phyloP scores from a whole-genome alignment of 1,140 invertebrate genomes.

The Leptinotarsa lineolata region DNA sequence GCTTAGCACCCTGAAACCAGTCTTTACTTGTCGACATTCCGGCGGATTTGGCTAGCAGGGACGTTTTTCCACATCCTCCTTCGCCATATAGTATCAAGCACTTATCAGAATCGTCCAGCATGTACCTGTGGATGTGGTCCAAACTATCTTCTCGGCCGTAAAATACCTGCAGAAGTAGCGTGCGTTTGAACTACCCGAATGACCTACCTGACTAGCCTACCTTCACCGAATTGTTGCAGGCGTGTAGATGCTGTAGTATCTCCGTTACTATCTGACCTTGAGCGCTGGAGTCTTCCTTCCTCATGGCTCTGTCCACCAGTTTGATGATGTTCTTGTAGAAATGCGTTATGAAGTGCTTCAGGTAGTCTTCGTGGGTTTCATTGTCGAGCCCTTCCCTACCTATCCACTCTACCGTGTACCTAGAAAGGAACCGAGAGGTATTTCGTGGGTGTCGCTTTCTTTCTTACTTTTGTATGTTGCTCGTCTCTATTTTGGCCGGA shows the following conservation, averaged over 20 bases:
- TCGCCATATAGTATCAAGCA: conserved; percentile 94
- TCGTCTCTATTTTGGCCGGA: conserved; percentile 84
- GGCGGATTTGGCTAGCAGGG: conserved; percentile 90
- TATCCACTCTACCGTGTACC: conserved; percentile 96
- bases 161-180: conserved; percentile 69
- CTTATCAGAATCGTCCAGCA: conserved; percentile 82
- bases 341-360: conserved; percentile 93
- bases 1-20: conserved; percentile 76
- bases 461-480: conserved; percentile 81
- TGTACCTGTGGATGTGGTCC: conserved; percentile 81
- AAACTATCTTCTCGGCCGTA: conserved; percentile 90
- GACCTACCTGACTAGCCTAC: conserved; percentile 49
- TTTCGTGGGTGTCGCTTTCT: neutral
- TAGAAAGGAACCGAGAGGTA: conserved; percentile 52
- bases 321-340: conserved; percentile 95
- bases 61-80: conserved; percentile 96
- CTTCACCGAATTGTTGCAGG: conserved; percentile 94
- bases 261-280: conserved; percentile 95
- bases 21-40: conserved; percentile 70
- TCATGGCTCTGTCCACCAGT: conserved; percentile 90
- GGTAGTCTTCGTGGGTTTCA: conserved; percentile 92
- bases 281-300: conserved; percentile 91
- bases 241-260: conserved; percentile 94
- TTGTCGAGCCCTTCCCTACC: conserved; percentile 91
- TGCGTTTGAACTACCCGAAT: neutral